Evolutionary conservation across 2,888 invertebrate species (phyloP), one percentile per base, ranked within the genome.

Genomic region (Sinohyriopsis cumingii): DNA sequence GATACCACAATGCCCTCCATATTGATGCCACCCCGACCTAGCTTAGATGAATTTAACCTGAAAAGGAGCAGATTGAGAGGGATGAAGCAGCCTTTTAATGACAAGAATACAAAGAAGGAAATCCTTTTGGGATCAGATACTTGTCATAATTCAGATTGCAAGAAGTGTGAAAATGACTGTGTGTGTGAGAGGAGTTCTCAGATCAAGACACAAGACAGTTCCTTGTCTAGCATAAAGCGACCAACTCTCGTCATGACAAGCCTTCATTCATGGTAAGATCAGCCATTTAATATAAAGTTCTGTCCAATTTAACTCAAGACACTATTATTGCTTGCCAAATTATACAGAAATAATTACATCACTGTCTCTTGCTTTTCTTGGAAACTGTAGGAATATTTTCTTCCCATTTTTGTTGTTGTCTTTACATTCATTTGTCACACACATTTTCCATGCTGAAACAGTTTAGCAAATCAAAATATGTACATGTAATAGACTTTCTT

Each of bases 241-340:
- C 82, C 83, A 6, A 77, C 82, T 9, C 22, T 86, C 19, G 86
- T 85, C 9, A 84, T 84, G 82, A 85, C 86, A 20, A 85, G 84
- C 71, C 71, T 86, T 19, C 84, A 84, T 72, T 79, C 82, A 59
- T 74, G 76, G 86, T 86, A 78, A 79, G 84, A 82, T 25, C 22
- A 18, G 55, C 45, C 19, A 22, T 28, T 53, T 20, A 7, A 24
- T 55, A 45, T 45, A 15, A 45, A 45, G 45, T 15, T 45, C 45
- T 15, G 45, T 45, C 12, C 12, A 63, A 28, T 25, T 28, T 22
- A 25, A 7, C 28, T 28, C 28, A 28, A 28, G 28, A 28, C 28
- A 28, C 28, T 5, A 33, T 33, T 7, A 33, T 33, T 33, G 33
- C 9, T 33, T 33, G 33, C 7, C 33, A 33, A 33, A 33, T 62